Evolutionary conservation across 2,888 invertebrate species (phyloP).

Genomic region (Ligdia adustata): DNA sequence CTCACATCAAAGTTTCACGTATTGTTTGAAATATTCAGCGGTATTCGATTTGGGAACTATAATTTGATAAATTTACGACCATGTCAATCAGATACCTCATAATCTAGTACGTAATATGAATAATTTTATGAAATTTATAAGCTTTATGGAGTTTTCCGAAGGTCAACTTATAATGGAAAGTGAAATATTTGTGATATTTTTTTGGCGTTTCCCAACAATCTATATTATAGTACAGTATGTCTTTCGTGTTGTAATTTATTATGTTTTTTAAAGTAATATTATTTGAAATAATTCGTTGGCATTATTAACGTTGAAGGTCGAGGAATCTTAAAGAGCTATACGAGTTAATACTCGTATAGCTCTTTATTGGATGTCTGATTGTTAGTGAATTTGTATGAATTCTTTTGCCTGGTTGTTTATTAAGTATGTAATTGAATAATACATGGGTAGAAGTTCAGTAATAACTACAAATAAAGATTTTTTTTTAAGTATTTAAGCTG

Average conservation of each 20-base stretch:
- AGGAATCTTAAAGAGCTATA: no score
- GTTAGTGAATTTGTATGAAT: no score
- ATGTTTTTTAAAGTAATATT: constrained; percentile 48
- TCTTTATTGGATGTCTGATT: no score
- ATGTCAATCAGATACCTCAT: constrained; percentile 5
- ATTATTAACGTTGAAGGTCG: constrained; percentile 35
- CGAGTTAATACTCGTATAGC: no score
- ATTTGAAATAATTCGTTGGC: constrained; percentile 43
- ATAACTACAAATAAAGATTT: no score
- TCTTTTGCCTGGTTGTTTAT: no score
- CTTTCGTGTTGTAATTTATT: constrained; percentile 53
- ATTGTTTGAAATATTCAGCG: constrained; percentile 24
- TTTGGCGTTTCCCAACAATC: constrained; percentile 50
- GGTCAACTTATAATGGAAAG: constrained; percentile 14
- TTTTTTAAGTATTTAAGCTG: no score
- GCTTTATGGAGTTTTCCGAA: neutral
- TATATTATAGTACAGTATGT: no score
- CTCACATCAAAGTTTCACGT: constrained; percentile 15
- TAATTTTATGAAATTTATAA: constrained; percentile 4
- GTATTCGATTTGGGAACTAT: constrained; percentile 11
- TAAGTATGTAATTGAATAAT: no score
- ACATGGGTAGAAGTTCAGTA: no score
- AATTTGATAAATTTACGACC: constrained; percentile 16
- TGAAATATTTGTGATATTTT: constrained; percentile 27
- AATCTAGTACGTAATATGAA: neutral